Conservation (phyloP, 2,113 vertebrate genomes). For the Hippopotamus amphibius region DNA sequence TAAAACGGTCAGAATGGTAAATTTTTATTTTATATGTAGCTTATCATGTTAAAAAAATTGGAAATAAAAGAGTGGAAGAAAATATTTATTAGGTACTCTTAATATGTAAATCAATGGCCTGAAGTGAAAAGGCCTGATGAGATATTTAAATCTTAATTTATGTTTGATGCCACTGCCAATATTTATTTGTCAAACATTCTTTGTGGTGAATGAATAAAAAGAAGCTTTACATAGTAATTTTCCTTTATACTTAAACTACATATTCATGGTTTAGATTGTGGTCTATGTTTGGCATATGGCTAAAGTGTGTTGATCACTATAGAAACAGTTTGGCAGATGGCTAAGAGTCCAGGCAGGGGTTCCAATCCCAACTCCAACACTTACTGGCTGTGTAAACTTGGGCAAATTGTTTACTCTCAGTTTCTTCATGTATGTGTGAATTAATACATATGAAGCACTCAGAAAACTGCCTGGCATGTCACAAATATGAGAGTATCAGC, state of each 20-base stretch:
- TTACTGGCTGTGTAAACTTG: background rate
- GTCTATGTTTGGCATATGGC: background rate
- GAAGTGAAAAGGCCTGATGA: background rate
- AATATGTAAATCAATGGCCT: background rate
- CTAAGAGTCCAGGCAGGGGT: background rate
- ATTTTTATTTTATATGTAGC: background rate
- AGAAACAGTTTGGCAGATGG: background rate
- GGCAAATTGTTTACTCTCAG: background rate
- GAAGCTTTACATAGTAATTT: background rate
- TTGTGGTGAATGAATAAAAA: background rate
- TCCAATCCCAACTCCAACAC: background rate
- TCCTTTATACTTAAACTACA: background rate
- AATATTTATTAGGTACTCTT: background rate
- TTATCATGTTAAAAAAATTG: background rate
- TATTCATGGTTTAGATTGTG: background rate
- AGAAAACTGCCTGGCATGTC: background rate
- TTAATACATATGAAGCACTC: background rate
- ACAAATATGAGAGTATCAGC: background rate
- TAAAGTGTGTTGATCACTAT: background rate
- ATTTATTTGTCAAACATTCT: background rate
- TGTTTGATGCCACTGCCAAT: background rate
- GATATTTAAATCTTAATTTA: conserved; percentile 6
- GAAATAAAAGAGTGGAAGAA: background rate
- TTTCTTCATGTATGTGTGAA: background rate
- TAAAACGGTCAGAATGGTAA: background rate